These are phyloP conservation scores for Zaprionus nigranus DNA, from an alignment of 1,140 invertebrate species.

Conservation along the genomic window DNA sequence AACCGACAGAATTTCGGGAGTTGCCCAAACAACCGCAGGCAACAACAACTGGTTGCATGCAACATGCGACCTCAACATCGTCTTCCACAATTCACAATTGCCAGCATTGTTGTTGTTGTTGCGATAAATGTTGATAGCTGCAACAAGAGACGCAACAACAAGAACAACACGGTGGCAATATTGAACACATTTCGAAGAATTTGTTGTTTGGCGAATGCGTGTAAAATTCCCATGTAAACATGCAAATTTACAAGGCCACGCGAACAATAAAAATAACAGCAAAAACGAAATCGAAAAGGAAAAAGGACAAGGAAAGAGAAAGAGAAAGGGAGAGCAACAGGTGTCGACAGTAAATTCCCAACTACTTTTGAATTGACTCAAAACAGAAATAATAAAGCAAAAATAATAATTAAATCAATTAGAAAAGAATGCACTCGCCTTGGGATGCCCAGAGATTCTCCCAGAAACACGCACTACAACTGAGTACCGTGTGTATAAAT, in stretches of 20 bases:
- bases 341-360: constrained; percentile 31
- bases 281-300: constrained; percentile 9
- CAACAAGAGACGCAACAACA: constrained; percentile 29
- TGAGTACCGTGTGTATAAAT: too few species aligned
- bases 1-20: constrained; percentile 14
- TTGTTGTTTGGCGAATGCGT: constrained; percentile 51
- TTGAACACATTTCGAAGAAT: constrained; percentile 39
- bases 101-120: not conserved
- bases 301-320: not conserved
- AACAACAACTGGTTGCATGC: not conserved
- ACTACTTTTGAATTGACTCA: constrained; percentile 52
- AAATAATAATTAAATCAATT: not conserved
- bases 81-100: constrained; percentile 37
- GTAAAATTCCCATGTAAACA: constrained; percentile 71
- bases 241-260: constrained; percentile 60
- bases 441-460: too few species aligned
- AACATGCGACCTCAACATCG: not conserved
- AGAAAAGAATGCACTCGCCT: not conserved
- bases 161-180: constrained; percentile 30
- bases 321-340: constrained; percentile 39
- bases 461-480: too few species aligned
- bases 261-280: constrained; percentile 35
- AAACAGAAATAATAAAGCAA: not conserved
- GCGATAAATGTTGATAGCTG: constrained; percentile 26
- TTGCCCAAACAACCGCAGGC: not conserved